These are phyloP conservation scores for Entomobrya proxima DNA, from an alignment of 2,888 invertebrate genomes.

Conservation along the genomic window DNA sequence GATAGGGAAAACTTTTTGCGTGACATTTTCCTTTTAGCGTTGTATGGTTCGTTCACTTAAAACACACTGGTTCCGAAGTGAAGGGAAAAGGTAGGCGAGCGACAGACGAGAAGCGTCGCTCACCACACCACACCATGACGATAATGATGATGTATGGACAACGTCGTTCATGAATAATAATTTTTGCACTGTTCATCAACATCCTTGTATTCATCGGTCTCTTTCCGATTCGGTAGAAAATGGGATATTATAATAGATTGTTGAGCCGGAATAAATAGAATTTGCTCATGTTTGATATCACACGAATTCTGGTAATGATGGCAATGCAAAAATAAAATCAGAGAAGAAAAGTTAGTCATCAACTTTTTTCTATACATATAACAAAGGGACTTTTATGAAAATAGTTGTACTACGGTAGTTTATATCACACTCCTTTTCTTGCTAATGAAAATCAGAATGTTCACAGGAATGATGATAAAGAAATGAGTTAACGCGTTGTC, in stretches of 20 bases:
- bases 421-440: too few relatives aligned
- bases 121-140: too few relatives aligned
- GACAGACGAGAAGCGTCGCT: neutral
- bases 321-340: neutral
- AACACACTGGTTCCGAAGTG: neutral
- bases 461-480: too few relatives aligned
- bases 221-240: neutral
- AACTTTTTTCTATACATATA: neutral
- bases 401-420: too few relatives aligned
- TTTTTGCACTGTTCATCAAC: neutral
- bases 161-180: neutral
- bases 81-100: neutral
- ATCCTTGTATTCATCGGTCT: neutral
- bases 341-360: neutral
- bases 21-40: too few relatives aligned
- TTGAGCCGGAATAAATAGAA: conserved; percentile 17
- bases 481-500: too few relatives aligned
- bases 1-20: too few relatives aligned
- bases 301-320: neutral
- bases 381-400: too few relatives aligned
- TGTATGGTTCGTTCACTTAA: neutral
- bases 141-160: neutral
- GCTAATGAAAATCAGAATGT: too few relatives aligned
- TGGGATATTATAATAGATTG: neutral
- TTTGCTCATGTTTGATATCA: neutral